phyloP scores from a whole-genome alignment of 1,140 invertebrate species.

The Achroia grisella region DNA sequence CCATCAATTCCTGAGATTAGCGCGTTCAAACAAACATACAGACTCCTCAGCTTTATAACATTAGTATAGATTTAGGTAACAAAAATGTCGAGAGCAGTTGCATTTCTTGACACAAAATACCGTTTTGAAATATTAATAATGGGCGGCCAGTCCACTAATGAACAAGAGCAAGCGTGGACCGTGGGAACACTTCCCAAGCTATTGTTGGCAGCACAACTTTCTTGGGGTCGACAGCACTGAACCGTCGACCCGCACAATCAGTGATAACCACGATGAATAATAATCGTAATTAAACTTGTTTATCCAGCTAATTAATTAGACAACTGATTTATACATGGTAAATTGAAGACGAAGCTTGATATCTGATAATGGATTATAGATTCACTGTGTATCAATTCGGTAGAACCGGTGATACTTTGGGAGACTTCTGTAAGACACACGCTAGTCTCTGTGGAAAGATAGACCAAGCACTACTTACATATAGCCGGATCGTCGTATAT shows the following conservation, averaged over 20 bases:
- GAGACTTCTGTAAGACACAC: too few relatives aligned
- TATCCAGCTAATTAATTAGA: constrained; percentile 43
- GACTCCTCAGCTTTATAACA: too few relatives aligned
- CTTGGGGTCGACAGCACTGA: constrained; percentile 27
- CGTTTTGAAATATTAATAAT: constrained; percentile 66
- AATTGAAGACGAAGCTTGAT: background rate
- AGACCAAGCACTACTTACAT: too few relatives aligned
- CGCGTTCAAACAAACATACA: too few relatives aligned
- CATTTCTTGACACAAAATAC: constrained; percentile 32
- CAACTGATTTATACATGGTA: background rate
- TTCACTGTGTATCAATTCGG: too few relatives aligned
- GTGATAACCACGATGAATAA: constrained; percentile 32
- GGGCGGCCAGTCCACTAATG: constrained; percentile 46
- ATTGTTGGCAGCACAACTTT: constrained; percentile 27
- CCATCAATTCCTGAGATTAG: too few relatives aligned
- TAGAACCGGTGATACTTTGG: too few relatives aligned
- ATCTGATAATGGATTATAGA: background rate
- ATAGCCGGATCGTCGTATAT: too few relatives aligned
- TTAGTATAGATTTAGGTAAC: background rate
- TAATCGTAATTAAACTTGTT: constrained; percentile 57
- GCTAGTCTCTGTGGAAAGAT: too few relatives aligned
- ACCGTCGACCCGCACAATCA: background rate
- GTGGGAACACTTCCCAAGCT: constrained; percentile 35
- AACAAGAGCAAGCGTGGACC: constrained; percentile 26
- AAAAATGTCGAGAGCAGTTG: constrained; percentile 4